phyloP scores from a whole-genome alignment of 2,888 invertebrate genomes.

The Pocota personata region DNA sequence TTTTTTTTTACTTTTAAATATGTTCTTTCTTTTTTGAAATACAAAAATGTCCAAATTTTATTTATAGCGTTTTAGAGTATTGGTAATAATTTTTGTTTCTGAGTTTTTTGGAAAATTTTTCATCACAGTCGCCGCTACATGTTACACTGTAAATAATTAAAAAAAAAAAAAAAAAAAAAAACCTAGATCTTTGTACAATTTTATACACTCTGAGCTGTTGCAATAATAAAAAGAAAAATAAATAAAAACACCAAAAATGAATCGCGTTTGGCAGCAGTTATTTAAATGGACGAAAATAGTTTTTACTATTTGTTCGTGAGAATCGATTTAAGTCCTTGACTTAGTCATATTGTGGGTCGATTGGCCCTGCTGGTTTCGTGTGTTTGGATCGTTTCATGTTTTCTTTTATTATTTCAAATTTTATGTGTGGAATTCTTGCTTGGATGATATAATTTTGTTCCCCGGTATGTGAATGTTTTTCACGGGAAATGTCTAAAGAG shows the following conservation, averaged over 20 bases:
- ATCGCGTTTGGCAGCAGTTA: background rate
- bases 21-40: conserved; percentile 24
- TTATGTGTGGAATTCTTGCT: background rate
- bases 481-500: background rate
- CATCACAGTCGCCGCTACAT: conserved; percentile 46
- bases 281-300: background rate
- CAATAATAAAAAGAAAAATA: conserved; percentile 23
- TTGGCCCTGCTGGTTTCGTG: background rate
- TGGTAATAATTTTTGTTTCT: background rate
- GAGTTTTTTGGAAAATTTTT: conserved; percentile 5
- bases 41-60: conserved; percentile 45
- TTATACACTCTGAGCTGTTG: conserved; percentile 43
- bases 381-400: background rate
- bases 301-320: background rate
- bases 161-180: background rate
- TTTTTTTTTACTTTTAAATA: conserved; percentile 9
- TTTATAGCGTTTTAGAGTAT: conserved; percentile 41
- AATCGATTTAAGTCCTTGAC: background rate
- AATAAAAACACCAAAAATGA: conserved; percentile 11
- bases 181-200: conserved; percentile 40
- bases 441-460: background rate
- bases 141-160: conserved; percentile 62
- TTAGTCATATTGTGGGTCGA: background rate
- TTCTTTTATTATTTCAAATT: background rate
- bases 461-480: background rate